Base-by-base conservation (phyloP, 2,888 invertebrate genomes). In the Platypus cylindrus region DNA sequence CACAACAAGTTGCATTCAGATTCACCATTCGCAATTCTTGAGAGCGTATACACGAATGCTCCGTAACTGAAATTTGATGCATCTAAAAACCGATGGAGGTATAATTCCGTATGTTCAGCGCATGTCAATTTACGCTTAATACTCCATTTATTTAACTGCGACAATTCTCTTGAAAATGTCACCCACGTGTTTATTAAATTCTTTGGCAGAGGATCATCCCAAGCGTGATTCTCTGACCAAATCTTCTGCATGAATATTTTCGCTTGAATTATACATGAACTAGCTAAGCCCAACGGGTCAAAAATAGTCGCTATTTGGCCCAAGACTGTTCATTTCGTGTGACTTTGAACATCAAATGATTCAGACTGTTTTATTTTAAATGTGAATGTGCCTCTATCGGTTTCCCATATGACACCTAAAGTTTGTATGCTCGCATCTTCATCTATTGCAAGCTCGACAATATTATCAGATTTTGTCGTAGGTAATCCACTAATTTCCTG, bases 161-260 rank as follows among this genome's bases (percentile, higher is more conserved):
- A 17, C n/a, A 32, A 24, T 3, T 30, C 35, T 11, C n/a, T 14
- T 15, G 32, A 28, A 12, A 25, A 29, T 24, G 32, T 17, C 25
- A 33, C 22, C 32, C 32, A 33, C 5, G 23, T 8, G 7, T 34
- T 26, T 8, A 16, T 7, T 17, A 34, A 24, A 16, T 33, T 17
- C 2, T 1, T 8, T 3, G 44, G 37, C 13, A 44, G 14, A 9
- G 24, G 9, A 14, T 41, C 32, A 34, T 44, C 38, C 44, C 44
- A 44, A 17, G 17, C 11, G 9, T 41, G 22, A 3, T 41, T 41
- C 39, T 39, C 34, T 13, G 28, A 11, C 43, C 40, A 41, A 31
- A 41, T 15, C 28, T 36, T 37, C 34, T 34, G 24, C 2, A 30
- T 17, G 17, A 43, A 3, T 29, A 30, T 28, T 37, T 43, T 40